A percentile compares a stretch with the other conserved stretches of the same genome.
Evolutionary conservation across 2,113 vertebrate genomes (phyloP).

Genomic region (Benitochromis conjunctus): DNA sequence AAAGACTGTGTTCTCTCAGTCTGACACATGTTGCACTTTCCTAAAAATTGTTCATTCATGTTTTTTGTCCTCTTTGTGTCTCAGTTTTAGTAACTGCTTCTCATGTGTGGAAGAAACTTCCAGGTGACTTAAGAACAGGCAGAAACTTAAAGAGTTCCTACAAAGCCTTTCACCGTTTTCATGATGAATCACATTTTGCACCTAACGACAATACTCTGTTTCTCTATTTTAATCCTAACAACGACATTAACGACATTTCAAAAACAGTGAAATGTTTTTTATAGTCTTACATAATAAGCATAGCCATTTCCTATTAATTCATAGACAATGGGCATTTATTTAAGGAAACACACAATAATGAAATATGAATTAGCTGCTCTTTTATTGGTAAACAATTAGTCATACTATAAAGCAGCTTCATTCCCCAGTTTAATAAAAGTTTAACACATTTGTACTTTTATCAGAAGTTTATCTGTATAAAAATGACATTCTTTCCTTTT

Average conservation of each 20-base stretch:
- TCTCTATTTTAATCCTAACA: not conserved
- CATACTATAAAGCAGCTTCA: not conserved
- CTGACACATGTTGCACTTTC: not conserved
- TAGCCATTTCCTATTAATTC: not conserved
- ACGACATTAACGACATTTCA: not conserved
- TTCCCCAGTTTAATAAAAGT: not conserved
- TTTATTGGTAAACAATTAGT: not conserved
- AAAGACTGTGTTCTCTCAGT: not conserved
- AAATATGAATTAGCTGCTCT: not conserved
- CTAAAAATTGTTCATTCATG: not conserved
- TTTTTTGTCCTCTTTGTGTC: not conserved
- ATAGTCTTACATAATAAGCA: not conserved
- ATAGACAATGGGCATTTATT: not conserved
- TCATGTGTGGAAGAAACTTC: not conserved
- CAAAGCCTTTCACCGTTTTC: not conserved
- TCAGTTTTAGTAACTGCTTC: not conserved
- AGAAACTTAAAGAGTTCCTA: not conserved
- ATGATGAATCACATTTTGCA: not conserved
- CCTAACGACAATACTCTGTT: not conserved
- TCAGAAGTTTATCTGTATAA: not conserved
- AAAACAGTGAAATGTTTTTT: not conserved
- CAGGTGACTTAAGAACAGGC: not conserved
- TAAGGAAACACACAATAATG: not conserved
- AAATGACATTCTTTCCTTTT: not conserved
- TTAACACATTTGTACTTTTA: not conserved